These are phyloP conservation scores for Psix sp. DNA, from an alignment of 1,140 invertebrate species.

Conservation along the genomic window DNA sequence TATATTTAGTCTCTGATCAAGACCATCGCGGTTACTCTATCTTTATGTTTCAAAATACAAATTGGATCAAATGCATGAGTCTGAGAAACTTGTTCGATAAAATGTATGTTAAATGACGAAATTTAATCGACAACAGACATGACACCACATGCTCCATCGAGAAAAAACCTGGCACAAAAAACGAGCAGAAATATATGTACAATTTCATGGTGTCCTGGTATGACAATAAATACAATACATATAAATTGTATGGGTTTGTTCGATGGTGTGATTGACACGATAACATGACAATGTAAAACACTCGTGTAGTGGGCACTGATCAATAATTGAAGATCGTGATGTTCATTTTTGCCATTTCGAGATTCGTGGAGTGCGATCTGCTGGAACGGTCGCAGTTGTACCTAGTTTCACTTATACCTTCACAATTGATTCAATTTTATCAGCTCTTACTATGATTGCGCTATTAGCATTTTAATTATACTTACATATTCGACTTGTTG, in stretches of 20 bases:
- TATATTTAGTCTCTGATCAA: too few species aligned
- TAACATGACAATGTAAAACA: conserved; percentile 38
- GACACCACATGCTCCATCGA: conserved; percentile 68
- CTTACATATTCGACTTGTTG: too few species aligned
- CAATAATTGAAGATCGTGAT: conserved; percentile 11
- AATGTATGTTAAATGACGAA: too few species aligned
- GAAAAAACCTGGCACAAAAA: conserved; percentile 35
- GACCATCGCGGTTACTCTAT: too few species aligned
- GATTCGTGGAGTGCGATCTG: conserved; percentile 69
- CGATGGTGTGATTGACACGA: conserved; percentile 40
- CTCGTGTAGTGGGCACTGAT: conserved; percentile 24
- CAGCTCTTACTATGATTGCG: too few species aligned
- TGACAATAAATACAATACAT: conserved; percentile 40
- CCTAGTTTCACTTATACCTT: conserved; percentile 24
- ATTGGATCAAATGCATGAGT: too few species aligned
- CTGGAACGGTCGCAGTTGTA: conserved; percentile 68
- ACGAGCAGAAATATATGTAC: conserved; percentile 38
- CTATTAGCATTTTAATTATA: too few species aligned
- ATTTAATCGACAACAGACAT: conserved; percentile 40
- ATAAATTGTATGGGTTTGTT: conserved; percentile 27
- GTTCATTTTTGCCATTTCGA: conserved; percentile 28
- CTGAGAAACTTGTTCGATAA: too few species aligned
- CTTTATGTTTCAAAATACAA: too few species aligned
- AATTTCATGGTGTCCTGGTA: conserved; percentile 45
- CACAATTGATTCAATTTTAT: conserved; percentile 14